A percentile compares a stretch with the other conserved stretches of the same genome.
Conservation (phyloP, 2,888 invertebrate genomes). For the Acanthosepion pharaonis region DNA sequence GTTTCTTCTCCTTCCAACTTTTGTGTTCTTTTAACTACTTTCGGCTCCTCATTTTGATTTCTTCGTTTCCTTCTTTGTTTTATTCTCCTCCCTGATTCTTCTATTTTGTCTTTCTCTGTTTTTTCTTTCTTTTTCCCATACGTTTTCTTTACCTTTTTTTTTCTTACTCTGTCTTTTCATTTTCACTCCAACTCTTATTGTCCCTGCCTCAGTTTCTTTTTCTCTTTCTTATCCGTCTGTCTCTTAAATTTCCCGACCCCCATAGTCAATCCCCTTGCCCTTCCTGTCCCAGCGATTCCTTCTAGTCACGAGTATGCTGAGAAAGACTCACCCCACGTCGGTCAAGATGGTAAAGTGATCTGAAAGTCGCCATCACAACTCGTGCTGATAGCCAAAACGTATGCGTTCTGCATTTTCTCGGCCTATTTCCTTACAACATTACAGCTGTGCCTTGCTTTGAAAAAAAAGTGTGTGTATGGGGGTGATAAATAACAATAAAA, state of each 20-base stretch:
- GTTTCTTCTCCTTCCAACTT: no score
- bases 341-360: slow-evolving; percentile 18
- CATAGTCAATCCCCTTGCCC: not conserved
- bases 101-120: no score
- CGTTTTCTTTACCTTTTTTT: no score
- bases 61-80: no score
- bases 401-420: not conserved
- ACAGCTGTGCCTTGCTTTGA: slow-evolving; percentile 8
- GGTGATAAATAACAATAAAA: not conserved
- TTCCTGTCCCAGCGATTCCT: not conserved
- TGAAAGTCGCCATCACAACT: not conserved
- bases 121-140: no score
- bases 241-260: not conserved
- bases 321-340: slow-evolving; percentile 14
- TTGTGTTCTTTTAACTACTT: no score
- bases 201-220: no score
- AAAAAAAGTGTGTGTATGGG: not conserved
- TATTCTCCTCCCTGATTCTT: no score
- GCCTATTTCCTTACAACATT: slow-evolving; percentile 1
- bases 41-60: no score
- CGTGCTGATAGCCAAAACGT: not conserved
- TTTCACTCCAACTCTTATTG: no score
- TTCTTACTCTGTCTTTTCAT: no score
- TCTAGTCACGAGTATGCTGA: not conserved
- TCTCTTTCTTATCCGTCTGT: not conserved